phyloP scores from a whole-genome alignment of 2,888 invertebrate genomes.

The Harpalus rubripes region DNA sequence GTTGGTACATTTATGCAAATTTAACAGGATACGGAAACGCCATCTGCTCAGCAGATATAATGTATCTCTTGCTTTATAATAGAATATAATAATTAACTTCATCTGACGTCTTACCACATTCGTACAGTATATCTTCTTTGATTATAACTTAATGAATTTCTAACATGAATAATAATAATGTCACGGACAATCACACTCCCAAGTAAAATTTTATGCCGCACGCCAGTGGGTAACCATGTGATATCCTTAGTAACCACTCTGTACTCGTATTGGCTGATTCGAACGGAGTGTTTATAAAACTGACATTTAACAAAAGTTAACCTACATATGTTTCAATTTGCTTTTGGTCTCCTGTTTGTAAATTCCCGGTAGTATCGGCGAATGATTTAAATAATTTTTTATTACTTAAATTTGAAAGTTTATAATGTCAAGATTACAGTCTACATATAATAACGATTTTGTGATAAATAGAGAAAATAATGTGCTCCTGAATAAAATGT shows the following conservation, averaged over 20 bases:
- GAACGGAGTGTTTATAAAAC: constrained; percentile 42
- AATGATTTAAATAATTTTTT: constrained; percentile 4
- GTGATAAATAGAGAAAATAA: constrained; percentile 28
- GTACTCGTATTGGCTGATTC: constrained; percentile 23
- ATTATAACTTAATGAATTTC: background rate
- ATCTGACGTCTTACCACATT: constrained; percentile 27
- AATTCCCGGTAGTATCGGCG: constrained; percentile 44
- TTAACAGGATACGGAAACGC: constrained; percentile 52
- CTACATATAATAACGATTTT: constrained; percentile 36
- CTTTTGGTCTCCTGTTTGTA: constrained; percentile 33
- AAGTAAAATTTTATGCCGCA: constrained; percentile 1
- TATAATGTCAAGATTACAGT: constrained; percentile 53
- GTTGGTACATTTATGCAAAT: constrained; percentile 59
- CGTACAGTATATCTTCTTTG: background rate
- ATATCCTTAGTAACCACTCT: constrained; percentile 15
- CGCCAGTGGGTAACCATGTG: constrained; percentile 43
- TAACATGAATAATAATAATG: background rate
- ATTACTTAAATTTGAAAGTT: constrained; percentile 24
- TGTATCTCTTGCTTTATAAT: constrained; percentile 28
- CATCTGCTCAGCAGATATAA: constrained; percentile 55
- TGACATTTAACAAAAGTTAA: constrained; percentile 62
- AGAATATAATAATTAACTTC: constrained; percentile 26
- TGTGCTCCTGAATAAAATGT: constrained; percentile 42
- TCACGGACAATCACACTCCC: background rate
- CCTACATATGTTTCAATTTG: constrained; percentile 45